Evolutionary conservation across 1,140 invertebrate genomes (phyloP), one percentile per base, ranked within the genome.

Genomic region (Leptinotarsa texana): DNA sequence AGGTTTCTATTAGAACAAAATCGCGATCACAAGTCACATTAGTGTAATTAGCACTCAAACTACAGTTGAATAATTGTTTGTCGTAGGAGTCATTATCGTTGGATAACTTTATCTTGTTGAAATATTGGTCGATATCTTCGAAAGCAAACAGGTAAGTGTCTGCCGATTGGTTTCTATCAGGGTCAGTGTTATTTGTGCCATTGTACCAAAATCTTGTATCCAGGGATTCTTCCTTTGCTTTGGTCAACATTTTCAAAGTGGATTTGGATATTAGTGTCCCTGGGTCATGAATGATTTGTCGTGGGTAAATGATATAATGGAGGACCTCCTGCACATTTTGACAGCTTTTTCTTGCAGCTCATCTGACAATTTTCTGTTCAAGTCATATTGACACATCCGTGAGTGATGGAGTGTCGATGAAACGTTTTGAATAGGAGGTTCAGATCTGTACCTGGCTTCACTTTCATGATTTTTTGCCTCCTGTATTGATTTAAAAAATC

Each of bases 51-150:
- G 77, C 27, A 13, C 72, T 72, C 63, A 73, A 77, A 49, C 47
- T 80, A 74, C 82, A 83, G 74, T 84, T 83, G 18, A 79, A 62
- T 51, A 81, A 66, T 65, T 82, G 78, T 15, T 75, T 70, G 33
- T 80, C 80, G 65, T 76, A 79, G 13, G 65, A 63, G 63, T 79
- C 76, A 13, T 72, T 69, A n/a, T 80, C 76, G 74, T 81, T 82
- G 49, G 78, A 70, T 22, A 83, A 74, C 63, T 82, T 84, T 63
- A 84, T 77, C 69, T 82, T 82, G 65, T 73, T 82, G 63, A 83
- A 83, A 74, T 82, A 85, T 71, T 85, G 83, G 78, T 84, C 84
- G 61, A 85, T 81, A 70, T 85, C 84, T 73, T 84, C 81, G 70
- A 81, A 82, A 24, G 81, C 63, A 17, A 85, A 74, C 76, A 83